Conservation (phyloP, 1,140 invertebrate species). For the Zaprionus ghesquierei region DNA sequence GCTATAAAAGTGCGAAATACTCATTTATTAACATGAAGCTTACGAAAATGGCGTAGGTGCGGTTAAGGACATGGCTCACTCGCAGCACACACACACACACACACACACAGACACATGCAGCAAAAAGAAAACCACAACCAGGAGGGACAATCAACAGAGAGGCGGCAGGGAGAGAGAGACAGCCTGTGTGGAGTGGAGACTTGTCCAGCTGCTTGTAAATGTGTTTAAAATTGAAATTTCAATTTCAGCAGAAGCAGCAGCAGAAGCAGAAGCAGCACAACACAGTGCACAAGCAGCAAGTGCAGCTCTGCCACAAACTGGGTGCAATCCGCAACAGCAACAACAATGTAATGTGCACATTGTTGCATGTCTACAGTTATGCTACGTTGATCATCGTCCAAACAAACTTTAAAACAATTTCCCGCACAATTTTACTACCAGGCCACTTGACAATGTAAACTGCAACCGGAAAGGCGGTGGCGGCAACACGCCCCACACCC, state of each 20-base stretch:
- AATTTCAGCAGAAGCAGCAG: conserved; percentile 46
- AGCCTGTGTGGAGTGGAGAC: not conserved
- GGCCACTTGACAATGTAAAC: conserved; percentile 52
- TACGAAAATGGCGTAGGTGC: conserved; percentile 55
- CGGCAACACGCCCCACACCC: conserved; percentile 5
- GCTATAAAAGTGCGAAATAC: conserved; percentile 56
- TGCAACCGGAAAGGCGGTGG: conserved; percentile 29
- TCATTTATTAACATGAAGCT: conserved; percentile 60
- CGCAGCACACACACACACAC: not conserved
- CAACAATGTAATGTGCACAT: conserved; percentile 48
- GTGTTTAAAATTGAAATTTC: conserved; percentile 58
- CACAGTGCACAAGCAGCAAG: conserved; percentile 24
- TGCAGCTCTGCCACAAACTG: conserved; percentile 4
- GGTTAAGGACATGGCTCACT: conserved; percentile 38
- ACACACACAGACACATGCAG: not conserved
- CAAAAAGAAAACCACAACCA: conserved; percentile 31
- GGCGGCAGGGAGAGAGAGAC: not conserved
- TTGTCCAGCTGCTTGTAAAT: conserved; percentile 52
- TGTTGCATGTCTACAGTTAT: conserved; percentile 52
- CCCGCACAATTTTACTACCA: conserved; percentile 49
- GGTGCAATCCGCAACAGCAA: conserved; percentile 8
- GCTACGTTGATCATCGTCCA: conserved; percentile 47
- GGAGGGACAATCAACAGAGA: conserved; percentile 26
- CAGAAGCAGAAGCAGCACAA: conserved; percentile 43
- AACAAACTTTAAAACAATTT: conserved; percentile 58